These are phyloP conservation scores for Poeciliopsis turneri DNA, from an alignment of 2,797 vertebrate species.

Conservation along the genomic window DNA sequence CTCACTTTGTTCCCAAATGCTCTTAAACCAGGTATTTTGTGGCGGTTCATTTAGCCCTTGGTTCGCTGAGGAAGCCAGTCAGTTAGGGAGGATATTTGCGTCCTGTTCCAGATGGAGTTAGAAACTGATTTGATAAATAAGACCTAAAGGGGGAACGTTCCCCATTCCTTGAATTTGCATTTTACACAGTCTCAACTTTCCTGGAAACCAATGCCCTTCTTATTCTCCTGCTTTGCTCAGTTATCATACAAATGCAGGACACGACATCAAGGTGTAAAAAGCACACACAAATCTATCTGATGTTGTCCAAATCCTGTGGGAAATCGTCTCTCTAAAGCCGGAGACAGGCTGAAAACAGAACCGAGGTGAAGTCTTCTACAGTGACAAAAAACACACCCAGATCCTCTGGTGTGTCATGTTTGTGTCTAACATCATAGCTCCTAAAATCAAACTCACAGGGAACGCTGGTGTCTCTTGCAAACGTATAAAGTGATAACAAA, in stretches of 20 bases:
- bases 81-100: not conserved
- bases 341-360: slow-evolving; percentile 5
- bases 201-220: slow-evolving; percentile 1
- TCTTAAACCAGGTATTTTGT: slow-evolving; percentile 20
- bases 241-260: slow-evolving; percentile 3
- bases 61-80: slow-evolving; percentile 25
- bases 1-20: slow-evolving; percentile 44
- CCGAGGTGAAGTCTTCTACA: slow-evolving; percentile 28
- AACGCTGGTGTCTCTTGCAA: slow-evolving; percentile 48
- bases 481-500: slow-evolving; percentile 53
- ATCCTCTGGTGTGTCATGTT: slow-evolving; percentile 45
- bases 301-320: slow-evolving; percentile 24
- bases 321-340: slow-evolving; percentile 26
- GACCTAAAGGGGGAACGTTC: not conserved
- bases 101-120: not conserved
- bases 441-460: slow-evolving; percentile 64
- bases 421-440: slow-evolving; percentile 53
- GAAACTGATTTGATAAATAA: not conserved
- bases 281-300: slow-evolving; percentile 16
- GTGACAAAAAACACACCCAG: slow-evolving; percentile 21
- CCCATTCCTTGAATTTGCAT: not conserved
- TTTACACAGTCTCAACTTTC: not conserved
- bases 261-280: slow-evolving; percentile 1
- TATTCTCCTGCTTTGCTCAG: not conserved
- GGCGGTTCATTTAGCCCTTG: slow-evolving; percentile 5